Evolutionary conservation across 2,888 invertebrate species (phyloP), one percentile per base, ranked within the genome.

Genomic region (Globia sparganii): DNA sequence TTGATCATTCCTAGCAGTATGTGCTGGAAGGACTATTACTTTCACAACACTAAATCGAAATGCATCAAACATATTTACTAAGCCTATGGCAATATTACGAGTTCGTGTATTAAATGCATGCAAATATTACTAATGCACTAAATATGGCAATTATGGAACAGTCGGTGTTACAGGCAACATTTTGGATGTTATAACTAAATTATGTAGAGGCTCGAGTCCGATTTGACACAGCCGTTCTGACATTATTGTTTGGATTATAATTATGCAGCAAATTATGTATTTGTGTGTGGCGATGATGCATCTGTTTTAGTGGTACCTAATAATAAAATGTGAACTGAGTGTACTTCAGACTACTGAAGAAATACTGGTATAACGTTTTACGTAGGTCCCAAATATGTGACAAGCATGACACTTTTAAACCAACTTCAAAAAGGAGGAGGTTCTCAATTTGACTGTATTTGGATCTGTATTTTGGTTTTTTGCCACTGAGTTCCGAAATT

Each of bases 41-140:
- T 34, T 62, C 34, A 59, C 43, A 62, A 37, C 15, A 0, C 40
- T 61, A 28, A 53, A 46, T 65, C 18, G 15, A 83, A 68, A 77
- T 40, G 18, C 25, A 65, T 65, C 18, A 61, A 84, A 73, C 56
- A 72, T 59, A 61, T 61, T 59, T 31, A 21, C 49, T 31, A 58
- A 74, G 64, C 76, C 43, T 49, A 43, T 56, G 25, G 43, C 40
- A 66, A 64, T 53, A 64, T 75, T 25, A 11, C 69, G 6, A 79
- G 31, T 72, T 53, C 68, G n/a, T 53, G 58, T 73, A 80, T 78
- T 78, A 77, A 86, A 78, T 59, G 59, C 68, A 88, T 88, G 80
- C 87, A 79, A 87, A 88, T 87, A 76, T 77, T 68, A 87, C 74
- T 74, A 84, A 88, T 77, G 80, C 77, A 74, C 80, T 74, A 77